Evolutionary conservation across 2,797 vertebrate genomes (phyloP).

Genomic region (Orientallactaga sibirica): DNA sequence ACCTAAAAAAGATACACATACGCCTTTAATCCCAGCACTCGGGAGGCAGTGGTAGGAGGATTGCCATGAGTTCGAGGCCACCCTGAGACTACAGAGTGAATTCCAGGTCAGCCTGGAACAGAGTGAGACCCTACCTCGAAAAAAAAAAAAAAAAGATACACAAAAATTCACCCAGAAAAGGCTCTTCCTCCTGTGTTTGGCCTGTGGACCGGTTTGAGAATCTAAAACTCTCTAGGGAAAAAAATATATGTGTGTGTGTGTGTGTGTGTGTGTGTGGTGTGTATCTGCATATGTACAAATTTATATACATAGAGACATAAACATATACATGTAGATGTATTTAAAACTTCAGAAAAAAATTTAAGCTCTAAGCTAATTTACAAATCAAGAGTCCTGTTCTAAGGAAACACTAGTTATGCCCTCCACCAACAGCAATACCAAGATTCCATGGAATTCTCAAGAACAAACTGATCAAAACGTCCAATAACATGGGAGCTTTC

Average conservation of each 20-base stretch:
- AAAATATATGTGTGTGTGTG: too few relatives aligned
- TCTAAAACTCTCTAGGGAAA: background rate
- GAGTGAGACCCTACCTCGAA: too few relatives aligned
- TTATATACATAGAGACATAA: background rate
- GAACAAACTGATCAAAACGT: background rate
- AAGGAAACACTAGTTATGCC: background rate
- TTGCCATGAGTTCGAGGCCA: too few relatives aligned
- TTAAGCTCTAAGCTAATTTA: too few relatives aligned
- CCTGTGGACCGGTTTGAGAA: background rate
- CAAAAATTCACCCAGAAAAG: background rate
- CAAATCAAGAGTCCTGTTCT: background rate
- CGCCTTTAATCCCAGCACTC: too few relatives aligned
- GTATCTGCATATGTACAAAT: too few relatives aligned
- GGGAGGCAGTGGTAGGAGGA: too few relatives aligned
- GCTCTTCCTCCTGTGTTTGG: background rate
- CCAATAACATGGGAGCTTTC: background rate
- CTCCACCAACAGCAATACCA: background rate
- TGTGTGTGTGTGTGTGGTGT: too few relatives aligned
- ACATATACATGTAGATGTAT: background rate
- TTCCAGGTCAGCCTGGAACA: too few relatives aligned
- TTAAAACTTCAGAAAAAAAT: too few relatives aligned
- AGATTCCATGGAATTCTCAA: background rate
- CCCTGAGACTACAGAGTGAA: too few relatives aligned
- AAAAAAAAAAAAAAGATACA: too few relatives aligned
- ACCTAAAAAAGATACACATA: background rate